Base-by-base conservation (phyloP, 2,888 invertebrate genomes). In the Trichogramma evanescens region DNA sequence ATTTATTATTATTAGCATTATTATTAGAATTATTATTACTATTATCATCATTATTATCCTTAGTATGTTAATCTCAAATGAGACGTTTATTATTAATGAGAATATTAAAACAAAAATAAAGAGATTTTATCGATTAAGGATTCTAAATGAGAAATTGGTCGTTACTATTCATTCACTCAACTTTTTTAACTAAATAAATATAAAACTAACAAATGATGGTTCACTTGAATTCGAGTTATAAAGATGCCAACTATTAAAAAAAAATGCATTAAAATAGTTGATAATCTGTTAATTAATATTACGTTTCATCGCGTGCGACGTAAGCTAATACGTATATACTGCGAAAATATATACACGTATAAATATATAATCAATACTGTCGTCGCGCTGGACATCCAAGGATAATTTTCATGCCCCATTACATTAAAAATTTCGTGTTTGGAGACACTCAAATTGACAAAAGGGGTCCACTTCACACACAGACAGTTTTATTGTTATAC, bases 131-230 rank as follows among this genome's bases (percentile, higher is more conserved):
- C 13, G 39, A 59, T 50, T 50, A 40, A 53, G 26, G 26, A 26
- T 26, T 26, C 26, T 26, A 26, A 26, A 26, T 26, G 26, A 50
- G 9, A 55, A 41, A 52, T 57, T 59, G 59, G 50, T 62, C 46
- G 54, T 57, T 59, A 49, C 41, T 59, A 59, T 51, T 58, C 55
- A 62, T 64, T 51, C 64, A 64, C 58, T 62, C 51, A 62, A 62
- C 58, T 62, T 62, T 64, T 59, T 44, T 41, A 43, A 26, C 26
- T 26, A 26, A 26, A 26, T 26, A 26, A 26, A 26, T 26, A 38
- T 13, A 52, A 56, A 52, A 60, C 8, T 57, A 63, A 40, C 57
- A 52, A 26, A 26, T 26, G 26, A 26, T 26, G 26, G 49, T 59
- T 63, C 58, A 54, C 46, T 57, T 48, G 43, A 58, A 64, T 44